These are phyloP conservation scores for Catocala sponsa DNA, from an alignment of 2,888 invertebrate genomes.

Conservation along the genomic window DNA sequence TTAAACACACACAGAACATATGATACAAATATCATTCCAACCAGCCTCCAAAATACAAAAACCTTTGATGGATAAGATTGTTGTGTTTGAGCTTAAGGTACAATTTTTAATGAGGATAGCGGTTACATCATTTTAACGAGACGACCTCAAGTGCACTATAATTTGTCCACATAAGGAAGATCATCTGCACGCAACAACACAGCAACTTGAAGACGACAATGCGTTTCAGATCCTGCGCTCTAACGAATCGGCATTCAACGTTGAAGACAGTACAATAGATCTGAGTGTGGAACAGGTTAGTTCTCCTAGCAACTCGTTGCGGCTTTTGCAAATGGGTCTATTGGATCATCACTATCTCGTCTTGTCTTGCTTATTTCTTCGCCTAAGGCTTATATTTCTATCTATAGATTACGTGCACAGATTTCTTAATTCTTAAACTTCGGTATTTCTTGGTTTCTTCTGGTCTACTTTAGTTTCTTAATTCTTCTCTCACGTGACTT, in stretches of 20 bases:
- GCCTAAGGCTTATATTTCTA: not conserved
- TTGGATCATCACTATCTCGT: not conserved
- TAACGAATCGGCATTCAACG: not conserved
- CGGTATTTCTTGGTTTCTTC: not conserved
- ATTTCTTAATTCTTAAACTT: not conserved
- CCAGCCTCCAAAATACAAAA: too few species aligned
- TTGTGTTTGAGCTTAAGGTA: too few species aligned
- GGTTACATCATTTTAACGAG: too few species aligned
- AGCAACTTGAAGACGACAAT: not conserved
- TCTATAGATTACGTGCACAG: not conserved
- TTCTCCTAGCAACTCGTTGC: not conserved
- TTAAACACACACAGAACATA: too few species aligned
- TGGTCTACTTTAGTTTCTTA: too few species aligned
- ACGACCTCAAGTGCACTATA: too few species aligned
- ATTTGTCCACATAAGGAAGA: not conserved
- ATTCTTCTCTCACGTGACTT: too few species aligned
- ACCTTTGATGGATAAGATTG: too few species aligned
- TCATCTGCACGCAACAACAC: not conserved
- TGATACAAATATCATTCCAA: too few species aligned
- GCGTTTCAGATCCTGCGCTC: not conserved
- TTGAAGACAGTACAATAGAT: not conserved
- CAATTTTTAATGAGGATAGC: too few species aligned
- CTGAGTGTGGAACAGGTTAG: not conserved
- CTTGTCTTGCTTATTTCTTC: not conserved
- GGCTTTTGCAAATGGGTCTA: too few species aligned